phyloP scores from a whole-genome alignment of 2,797 vertebrate species.

The Bothrops alternatus region DNA sequence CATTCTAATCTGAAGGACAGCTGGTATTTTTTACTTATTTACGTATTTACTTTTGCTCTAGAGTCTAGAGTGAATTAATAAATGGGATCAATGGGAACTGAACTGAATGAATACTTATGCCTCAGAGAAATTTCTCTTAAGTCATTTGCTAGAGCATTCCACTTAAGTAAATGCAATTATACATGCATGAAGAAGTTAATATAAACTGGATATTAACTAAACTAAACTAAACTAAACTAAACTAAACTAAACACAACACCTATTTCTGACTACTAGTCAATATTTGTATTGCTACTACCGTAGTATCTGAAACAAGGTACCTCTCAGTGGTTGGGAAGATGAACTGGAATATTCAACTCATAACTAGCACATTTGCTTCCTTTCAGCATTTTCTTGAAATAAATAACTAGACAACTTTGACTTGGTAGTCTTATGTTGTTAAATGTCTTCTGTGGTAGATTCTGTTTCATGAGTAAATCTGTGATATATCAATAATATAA shows the following conservation, averaged over 20 bases:
- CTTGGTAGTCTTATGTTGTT: neutral
- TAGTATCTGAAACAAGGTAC: neutral
- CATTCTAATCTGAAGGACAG: neutral
- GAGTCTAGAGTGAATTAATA: neutral
- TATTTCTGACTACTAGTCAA: neutral
- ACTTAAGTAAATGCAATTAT: neutral
- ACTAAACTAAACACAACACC: neutral
- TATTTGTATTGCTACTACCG: neutral
- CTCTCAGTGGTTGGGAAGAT: neutral
- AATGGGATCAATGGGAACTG: neutral
- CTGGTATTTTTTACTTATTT: neutral
- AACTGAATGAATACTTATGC: neutral
- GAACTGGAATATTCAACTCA: neutral
- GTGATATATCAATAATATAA: neutral
- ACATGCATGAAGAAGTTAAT: neutral
- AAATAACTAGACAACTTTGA: neutral
- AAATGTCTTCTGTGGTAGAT: neutral
- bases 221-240: neutral
- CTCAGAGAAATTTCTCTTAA: neutral
- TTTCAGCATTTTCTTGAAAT: neutral
- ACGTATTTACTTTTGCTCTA: neutral
- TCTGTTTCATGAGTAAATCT: neutral
- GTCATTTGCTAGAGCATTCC: neutral
- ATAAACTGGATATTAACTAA: neutral
- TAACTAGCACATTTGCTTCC: neutral